Evolutionary conservation across 1,140 invertebrate species (phyloP).

Genomic region (Trichonephila clavipes): DNA sequence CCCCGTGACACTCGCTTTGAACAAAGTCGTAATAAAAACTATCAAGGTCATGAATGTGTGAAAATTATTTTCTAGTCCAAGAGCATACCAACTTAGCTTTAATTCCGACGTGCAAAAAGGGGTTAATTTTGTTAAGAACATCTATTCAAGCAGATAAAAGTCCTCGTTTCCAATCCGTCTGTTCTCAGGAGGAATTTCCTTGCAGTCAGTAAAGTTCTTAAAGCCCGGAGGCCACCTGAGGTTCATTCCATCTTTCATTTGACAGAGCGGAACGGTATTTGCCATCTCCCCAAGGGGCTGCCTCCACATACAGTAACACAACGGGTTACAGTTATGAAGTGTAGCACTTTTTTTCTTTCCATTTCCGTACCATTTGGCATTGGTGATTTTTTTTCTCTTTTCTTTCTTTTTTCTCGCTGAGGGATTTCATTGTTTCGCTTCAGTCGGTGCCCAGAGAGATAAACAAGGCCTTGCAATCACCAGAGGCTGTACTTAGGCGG

Average conservation of each 20-base stretch:
- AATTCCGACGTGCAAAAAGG: background rate
- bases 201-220: background rate
- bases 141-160: background rate
- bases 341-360: background rate
- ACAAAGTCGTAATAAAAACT: background rate
- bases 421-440: slow-evolving; percentile 48
- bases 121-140: slow-evolving; percentile 6
- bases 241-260: slow-evolving; percentile 22
- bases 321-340: slow-evolving; percentile 70
- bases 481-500: background rate
- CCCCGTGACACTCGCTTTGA: background rate
- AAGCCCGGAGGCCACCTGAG: background rate
- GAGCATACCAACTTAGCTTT: background rate
- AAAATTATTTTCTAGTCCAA: slow-evolving; percentile 12
- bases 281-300: background rate
- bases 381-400: slow-evolving; percentile 23
- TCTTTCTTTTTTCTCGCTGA: background rate
- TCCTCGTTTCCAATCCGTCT: slow-evolving; percentile 17
- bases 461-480: slow-evolving; percentile 29
- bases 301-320: slow-evolving; percentile 3
- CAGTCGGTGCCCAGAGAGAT: background rate
- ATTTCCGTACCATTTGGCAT: slow-evolving; percentile 69
- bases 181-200: slow-evolving; percentile 17
- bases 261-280: slow-evolving; percentile 65
- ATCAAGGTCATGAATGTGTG: background rate